Base-by-base conservation (phyloP, 37 sponge, comb jelly and placozoan species). In the Chondrilla cf. caribensis region DNA sequence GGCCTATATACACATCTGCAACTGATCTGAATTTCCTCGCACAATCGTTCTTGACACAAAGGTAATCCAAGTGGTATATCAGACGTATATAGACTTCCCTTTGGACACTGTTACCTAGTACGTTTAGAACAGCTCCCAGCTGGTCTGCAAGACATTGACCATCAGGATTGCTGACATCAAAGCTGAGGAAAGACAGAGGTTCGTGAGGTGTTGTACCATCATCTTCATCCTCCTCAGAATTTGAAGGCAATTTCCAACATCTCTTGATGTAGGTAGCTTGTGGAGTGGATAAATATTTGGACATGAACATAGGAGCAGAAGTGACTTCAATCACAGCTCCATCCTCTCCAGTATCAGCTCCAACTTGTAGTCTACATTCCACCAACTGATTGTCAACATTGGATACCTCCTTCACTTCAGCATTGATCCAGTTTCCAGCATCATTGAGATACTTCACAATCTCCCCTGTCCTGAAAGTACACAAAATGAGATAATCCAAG, bases 401-500 rank as follows among this genome's bases (percentile, higher is more conserved):
- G 31, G 76, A 4, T 15, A 73, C 24, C 35, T 29, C 1, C 15
- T 33, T 29, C 21, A 73, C 25, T 39, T 73, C 41, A 39, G 76
- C 76, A 73, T 73, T 73, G 21, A 73, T 73, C 41, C 29, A 40
- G 41, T 17, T 11, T 5, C 44, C 43, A 68, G 26, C 37, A 2
- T 39, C 15, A 1, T 21, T 25, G 21, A 41, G 24, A 40, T 25
- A 73, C 43, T 73, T 73, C 44, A 73, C 76, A 40, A 73, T 73
- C 6, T 73, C 76, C 29, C 41, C 41, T 18, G 18, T 37, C 25
- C 44, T 40, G 25, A 39, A 73, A 6, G 41, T 39, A 43, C 41
- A 73, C 76, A 73, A 0, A 19, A 73, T 73, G 25, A 73, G 36
- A 25, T 73, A 17, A 39, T 73, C 76, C 76, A 73, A 40, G 17